Evolutionary conservation across 1,140 invertebrate species (phyloP).

Genomic region (Cylas formicarius): DNA sequence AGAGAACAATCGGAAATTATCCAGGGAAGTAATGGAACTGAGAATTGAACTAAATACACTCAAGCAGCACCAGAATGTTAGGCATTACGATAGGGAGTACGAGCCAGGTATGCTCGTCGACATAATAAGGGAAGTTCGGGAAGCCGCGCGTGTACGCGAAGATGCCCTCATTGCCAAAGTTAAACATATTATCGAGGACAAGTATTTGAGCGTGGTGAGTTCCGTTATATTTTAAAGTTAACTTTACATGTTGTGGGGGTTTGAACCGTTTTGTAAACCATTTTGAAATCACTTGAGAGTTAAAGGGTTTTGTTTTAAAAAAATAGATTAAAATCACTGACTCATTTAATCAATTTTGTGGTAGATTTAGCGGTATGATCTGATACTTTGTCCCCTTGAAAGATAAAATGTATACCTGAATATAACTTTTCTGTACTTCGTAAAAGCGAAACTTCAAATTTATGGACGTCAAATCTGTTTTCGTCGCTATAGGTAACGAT

Average conservation of each 20-base stretch:
- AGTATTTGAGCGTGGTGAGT: constrained; percentile 46
- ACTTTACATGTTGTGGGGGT: no score
- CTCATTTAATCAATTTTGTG: no score
- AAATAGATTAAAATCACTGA: no score
- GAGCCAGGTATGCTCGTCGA: constrained; percentile 67
- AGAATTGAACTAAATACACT: constrained; percentile 46
- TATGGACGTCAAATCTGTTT: no score
- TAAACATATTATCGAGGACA: constrained; percentile 54
- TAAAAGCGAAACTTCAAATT: no score
- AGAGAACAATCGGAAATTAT: constrained; percentile 48
- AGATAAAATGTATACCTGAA: no score
- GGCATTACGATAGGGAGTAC: constrained; percentile 48
- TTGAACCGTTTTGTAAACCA: neutral
- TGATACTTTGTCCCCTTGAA: no score
- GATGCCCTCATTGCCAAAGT: constrained; percentile 57
- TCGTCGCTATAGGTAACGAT: no score
- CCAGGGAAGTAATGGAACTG: constrained; percentile 47
- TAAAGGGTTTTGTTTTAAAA: no score
- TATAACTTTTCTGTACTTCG: no score
- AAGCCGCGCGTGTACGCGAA: constrained; percentile 62
- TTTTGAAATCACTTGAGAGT: no score
- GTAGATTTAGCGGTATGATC: no score
- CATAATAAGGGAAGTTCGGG: constrained; percentile 65
- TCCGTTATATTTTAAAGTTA: constrained; percentile 7
- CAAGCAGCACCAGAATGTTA: constrained; percentile 44